These are phyloP conservation scores for Aspiorhynchus laticeps DNA, from an alignment of 2,113 vertebrate genomes.

Conservation along the genomic window DNA sequence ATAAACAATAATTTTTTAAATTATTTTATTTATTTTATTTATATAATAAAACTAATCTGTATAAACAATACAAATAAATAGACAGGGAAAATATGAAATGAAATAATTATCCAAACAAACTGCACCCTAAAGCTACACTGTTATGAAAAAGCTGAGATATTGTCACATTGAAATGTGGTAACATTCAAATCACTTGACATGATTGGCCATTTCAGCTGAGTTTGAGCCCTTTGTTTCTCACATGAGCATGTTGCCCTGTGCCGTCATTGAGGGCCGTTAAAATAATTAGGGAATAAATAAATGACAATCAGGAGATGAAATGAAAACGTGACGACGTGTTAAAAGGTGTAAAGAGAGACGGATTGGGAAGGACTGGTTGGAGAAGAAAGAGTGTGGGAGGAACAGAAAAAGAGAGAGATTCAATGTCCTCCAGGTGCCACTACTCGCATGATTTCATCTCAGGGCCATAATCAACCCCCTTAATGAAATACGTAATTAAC, in stretches of 20 bases:
- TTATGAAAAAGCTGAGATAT: not conserved
- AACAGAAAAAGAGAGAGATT: slow-evolving; percentile 39
- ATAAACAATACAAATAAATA: not conserved
- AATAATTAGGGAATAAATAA: slow-evolving; percentile 65
- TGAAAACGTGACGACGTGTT: slow-evolving; percentile 52
- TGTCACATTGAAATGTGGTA: not conserved
- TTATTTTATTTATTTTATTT: too few species aligned
- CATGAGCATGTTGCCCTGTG: slow-evolving; percentile 60
- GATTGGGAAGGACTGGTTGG: not conserved
- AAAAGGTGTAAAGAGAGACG: slow-evolving; percentile 47
- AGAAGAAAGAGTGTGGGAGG: slow-evolving; percentile 12
- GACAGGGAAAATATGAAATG: not conserved
- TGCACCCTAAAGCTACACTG: not conserved
- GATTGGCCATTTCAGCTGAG: slow-evolving; percentile 59
- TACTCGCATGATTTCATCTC: slow-evolving; percentile 89
- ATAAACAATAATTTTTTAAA: too few species aligned
- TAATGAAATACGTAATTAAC: slow-evolving; percentile 99
- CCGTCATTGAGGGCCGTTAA: slow-evolving; percentile 61
- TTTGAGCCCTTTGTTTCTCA: slow-evolving; percentile 66
- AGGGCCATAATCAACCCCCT: slow-evolving; percentile 97
- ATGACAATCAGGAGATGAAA: slow-evolving; percentile 60
- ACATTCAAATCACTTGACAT: not conserved
- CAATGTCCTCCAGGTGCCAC: slow-evolving; percentile 75
- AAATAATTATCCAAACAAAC: not conserved
- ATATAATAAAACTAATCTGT: not conserved